Evolutionary conservation across 2,113 vertebrate genomes (phyloP).

Genomic region (Cromileptes altivelis): DNA sequence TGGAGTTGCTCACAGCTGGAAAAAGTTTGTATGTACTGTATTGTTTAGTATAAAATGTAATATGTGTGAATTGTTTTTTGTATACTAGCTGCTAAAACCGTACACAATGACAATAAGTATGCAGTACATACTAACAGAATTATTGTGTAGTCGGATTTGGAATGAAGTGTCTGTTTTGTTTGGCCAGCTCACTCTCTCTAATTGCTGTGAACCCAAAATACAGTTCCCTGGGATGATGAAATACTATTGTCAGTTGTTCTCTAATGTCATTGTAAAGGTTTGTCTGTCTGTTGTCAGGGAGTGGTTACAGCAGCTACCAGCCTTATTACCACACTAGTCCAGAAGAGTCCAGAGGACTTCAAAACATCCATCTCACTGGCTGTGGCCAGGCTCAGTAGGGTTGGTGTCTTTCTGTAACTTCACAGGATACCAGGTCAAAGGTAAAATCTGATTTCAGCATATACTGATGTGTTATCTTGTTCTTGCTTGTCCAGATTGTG

Average conservation of each 20-base stretch:
- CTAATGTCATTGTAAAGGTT: neutral
- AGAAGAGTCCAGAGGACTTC: conserved; percentile 93
- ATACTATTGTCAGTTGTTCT: neutral
- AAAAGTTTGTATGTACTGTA: neutral
- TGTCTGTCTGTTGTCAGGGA: conserved; percentile 78
- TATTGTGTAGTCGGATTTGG: neutral
- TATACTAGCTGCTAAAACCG: neutral
- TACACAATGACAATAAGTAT: neutral
- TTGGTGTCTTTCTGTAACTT: conserved; percentile 49
- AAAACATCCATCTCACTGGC: conserved; percentile 91
- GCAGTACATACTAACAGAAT: neutral
- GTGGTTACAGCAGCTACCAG: conserved; percentile 91
- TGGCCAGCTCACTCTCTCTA: neutral
- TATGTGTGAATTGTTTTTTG: neutral
- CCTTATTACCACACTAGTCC: conserved; percentile 91
- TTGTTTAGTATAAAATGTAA: neutral
- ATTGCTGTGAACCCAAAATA: neutral
- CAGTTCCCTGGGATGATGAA: neutral
- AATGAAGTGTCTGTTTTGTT: neutral
- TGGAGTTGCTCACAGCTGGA: neutral
- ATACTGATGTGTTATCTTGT: neutral
- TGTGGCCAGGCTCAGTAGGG: conserved; percentile 90
- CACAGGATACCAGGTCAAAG: neutral
- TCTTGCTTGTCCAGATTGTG: conserved; percentile 85
- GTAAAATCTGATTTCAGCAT: neutral